Evolutionary conservation across 2,888 invertebrate genomes (phyloP), one percentile per base, ranked within the genome.

Genomic region (Agonopterix arenella): DNA sequence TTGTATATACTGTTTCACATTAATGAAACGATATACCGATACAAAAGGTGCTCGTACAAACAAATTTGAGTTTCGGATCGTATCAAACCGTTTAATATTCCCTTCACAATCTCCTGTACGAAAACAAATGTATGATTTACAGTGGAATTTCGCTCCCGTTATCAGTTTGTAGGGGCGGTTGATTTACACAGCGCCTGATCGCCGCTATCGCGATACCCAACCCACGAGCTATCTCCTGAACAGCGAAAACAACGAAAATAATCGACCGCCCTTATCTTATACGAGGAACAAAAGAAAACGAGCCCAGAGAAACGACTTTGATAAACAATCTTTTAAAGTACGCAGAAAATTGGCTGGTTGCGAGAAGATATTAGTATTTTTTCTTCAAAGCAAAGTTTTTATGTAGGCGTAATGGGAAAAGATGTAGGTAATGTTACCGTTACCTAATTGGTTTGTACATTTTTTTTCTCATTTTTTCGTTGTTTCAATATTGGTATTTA

Each of bases 41-140:
- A 28, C 28, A 28, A 28, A 28, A 28, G 28, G 28, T 28, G 28
- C 28, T 28, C 28, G 28, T 28, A 41, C 41, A 44, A 50, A 53
- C 52, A 50, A 50, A 52, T 45, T 36, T 37, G 48, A 50, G 50
- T 50, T 53, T 48, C 48, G 48, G 46, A 53, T 67, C 61, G 54
- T 66, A 63, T 62, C 62, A 60, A 58, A 56, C 45, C 48, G 60
- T 54, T 57, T 70, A 68, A 69, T 73, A 77, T 79, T 76, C 69
- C 64, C 61, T 56, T 57, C 64, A 56, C 68, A 70, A 68, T 68
- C 63, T 63, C 61, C 60, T 57, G 65, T 60, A 62, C 68, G 72
- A 80, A 80, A 79, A 81, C 77, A 83, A 82, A 81, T 77, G 77
- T 82, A 80, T 85, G 83, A 85, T 85, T 83, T 84, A 84, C 73